Evolutionary conservation across 2,797 vertebrate species (phyloP).

Genomic region (Molossus alvarezi): DNA sequence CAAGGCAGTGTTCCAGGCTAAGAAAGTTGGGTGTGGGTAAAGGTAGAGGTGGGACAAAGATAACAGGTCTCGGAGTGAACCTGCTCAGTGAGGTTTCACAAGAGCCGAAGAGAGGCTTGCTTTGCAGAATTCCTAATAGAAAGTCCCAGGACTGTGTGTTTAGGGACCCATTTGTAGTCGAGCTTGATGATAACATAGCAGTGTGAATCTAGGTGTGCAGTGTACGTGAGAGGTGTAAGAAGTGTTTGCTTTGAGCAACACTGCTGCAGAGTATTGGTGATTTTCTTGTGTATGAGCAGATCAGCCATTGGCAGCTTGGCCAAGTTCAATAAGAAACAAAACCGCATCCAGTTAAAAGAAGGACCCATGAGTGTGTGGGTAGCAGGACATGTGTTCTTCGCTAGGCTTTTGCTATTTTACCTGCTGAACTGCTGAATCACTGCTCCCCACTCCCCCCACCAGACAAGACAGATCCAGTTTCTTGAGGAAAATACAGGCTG

Average conservation of each 20-base stretch:
- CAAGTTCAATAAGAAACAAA: constrained; percentile 9
- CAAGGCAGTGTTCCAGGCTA: not conserved
- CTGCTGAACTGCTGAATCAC: not conserved
- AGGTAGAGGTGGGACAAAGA: not conserved
- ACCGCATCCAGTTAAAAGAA: not conserved
- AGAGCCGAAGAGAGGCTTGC: not conserved
- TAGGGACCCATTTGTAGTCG: not conserved
- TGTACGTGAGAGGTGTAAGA: not conserved
- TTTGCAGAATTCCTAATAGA: not conserved
- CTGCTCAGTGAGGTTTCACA: not conserved
- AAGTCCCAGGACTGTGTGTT: not conserved
- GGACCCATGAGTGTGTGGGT: not conserved
- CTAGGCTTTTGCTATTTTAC: not conserved
- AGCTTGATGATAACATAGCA: not conserved
- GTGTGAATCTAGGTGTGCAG: not conserved
- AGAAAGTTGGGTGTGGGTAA: not conserved
- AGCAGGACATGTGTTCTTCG: not conserved
- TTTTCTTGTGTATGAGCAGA: not conserved
- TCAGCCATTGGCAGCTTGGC: not conserved
- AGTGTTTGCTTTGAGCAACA: not conserved
- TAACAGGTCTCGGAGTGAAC: not conserved
- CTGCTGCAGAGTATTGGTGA: not conserved
- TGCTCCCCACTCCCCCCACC: not conserved
- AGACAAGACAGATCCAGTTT: not conserved
- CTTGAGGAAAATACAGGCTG: no score